phyloP scores from a whole-genome alignment of 1,140 invertebrate species.

The Euglossa dilemma region DNA sequence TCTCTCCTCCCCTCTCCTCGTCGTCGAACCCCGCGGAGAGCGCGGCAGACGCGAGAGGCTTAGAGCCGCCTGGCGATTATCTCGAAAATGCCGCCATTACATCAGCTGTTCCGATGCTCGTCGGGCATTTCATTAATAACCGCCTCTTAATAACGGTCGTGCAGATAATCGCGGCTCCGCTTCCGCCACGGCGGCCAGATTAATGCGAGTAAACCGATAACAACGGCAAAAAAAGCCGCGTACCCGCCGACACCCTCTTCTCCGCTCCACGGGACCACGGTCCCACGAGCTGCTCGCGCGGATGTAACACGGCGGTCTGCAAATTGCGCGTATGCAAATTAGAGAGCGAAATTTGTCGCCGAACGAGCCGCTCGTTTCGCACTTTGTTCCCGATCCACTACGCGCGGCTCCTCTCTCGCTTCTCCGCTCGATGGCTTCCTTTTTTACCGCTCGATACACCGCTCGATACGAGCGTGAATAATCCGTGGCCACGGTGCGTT shows the following conservation, averaged over 20 bases:
- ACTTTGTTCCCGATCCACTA: slow-evolving; percentile 18
- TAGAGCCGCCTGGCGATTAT: slow-evolving; percentile 63
- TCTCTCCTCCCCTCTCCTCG: neutral
- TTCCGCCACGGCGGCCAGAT: slow-evolving; percentile 56
- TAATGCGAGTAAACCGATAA: slow-evolving; percentile 40
- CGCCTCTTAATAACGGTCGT: slow-evolving; percentile 60
- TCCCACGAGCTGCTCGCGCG: neutral
- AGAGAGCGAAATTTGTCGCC: slow-evolving; percentile 26
- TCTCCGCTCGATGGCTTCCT: neutral
- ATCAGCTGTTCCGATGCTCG: slow-evolving; percentile 36
- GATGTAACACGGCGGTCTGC: slow-evolving; percentile 1
- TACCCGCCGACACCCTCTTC: no score
- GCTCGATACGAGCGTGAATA: neutral
- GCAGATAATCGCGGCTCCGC: slow-evolving; percentile 53
- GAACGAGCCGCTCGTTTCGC: slow-evolving; percentile 4
- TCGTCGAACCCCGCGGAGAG: no score
- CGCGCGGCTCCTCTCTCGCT: neutral
- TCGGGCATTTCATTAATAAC: slow-evolving; percentile 61
- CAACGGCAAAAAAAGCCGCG: slow-evolving; percentile 43
- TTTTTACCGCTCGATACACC: neutral
- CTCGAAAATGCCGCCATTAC: slow-evolving; percentile 57
- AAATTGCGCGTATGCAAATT: slow-evolving; percentile 27
- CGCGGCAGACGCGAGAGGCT: neutral
- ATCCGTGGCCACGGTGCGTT: neutral
- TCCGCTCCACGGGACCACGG: no score